A percentile compares a stretch with the other conserved stretches of the same genome.
Conservation (phyloP, 92 coral and sea anemone genomes). For the Epizoanthus rinbou region DNA sequence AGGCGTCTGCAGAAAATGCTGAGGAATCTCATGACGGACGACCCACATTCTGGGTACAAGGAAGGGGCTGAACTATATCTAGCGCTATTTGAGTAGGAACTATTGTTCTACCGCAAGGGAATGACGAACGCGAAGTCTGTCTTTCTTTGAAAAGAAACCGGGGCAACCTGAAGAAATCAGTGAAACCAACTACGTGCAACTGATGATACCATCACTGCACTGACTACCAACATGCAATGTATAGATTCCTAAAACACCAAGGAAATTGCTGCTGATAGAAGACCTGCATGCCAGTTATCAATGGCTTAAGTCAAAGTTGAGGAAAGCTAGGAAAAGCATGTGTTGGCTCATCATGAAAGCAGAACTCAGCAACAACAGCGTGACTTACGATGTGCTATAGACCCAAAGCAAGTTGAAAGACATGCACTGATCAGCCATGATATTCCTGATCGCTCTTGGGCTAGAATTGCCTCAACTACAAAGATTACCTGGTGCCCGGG, state of each 20-base stretch:
- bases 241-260: constrained; percentile 11
- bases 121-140: neutral
- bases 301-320: constrained; percentile 2
- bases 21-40: constrained; percentile 22
- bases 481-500: too few species aligned
- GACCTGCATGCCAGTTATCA: constrained; percentile 28
- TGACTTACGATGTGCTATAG: too few species aligned
- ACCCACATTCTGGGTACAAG: constrained; percentile 8
- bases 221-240: neutral
- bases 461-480: too few species aligned
- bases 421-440: too few species aligned
- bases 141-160: constrained; percentile 11
- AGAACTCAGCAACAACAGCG: neutral
- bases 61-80: constrained; percentile 41
- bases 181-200: neutral
- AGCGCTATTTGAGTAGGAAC: constrained; percentile 44
- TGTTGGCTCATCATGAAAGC: constrained; percentile 37
- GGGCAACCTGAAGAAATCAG: neutral
- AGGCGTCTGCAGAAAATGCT: constrained; percentile 35
- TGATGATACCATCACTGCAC: constrained; percentile 12
- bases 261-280: too few species aligned
- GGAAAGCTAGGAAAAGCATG: constrained; percentile 18
- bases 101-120: neutral
- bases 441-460: too few species aligned
- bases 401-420: too few species aligned